A percentile compares a stretch with the other conserved stretches of the same genome.
Evolutionary conservation across 2,888 invertebrate species (phyloP).

Genomic region (Biston betularia): DNA sequence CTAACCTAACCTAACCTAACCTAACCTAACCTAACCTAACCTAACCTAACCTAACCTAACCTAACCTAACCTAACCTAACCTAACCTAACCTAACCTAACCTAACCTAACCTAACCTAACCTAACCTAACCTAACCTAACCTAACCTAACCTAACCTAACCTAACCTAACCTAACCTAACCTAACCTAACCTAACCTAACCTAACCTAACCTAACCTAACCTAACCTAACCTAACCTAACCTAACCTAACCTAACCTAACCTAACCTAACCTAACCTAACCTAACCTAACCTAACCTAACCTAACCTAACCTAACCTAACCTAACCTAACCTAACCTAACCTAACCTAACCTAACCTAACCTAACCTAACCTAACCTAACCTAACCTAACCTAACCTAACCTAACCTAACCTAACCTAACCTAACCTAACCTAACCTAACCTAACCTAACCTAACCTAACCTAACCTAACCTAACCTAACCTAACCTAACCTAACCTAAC

Average conservation of each 20-base stretch:
- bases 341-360: conserved; percentile 1
- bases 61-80: conserved; percentile 5
- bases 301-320: conserved; percentile 10
- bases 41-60: conserved; percentile 21
- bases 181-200: conserved; percentile 5
- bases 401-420: conserved; percentile 1
- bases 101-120: conserved; percentile 5
- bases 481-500: conserved; percentile 23
- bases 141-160: conserved; percentile 5
- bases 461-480: conserved; percentile 1
- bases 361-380: conserved; percentile 1
- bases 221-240: conserved; percentile 5
- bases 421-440: conserved; percentile 1
- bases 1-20: conserved; percentile 26
- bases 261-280: conserved; percentile 5
- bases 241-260: conserved; percentile 5
- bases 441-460: conserved; percentile 1
- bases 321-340: conserved; percentile 2
- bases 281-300: conserved; percentile 3
- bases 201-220: conserved; percentile 5
- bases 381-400: conserved; percentile 1
- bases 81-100: conserved; percentile 5
- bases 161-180: conserved; percentile 5
- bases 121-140: conserved; percentile 5
- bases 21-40: conserved; percentile 34